Percentiles rank a stretch among this genome's conserved stretches.
Evolutionary conservation across 2,888 invertebrate species (phyloP).

Genomic region (Leptarthrus brevirostris): DNA sequence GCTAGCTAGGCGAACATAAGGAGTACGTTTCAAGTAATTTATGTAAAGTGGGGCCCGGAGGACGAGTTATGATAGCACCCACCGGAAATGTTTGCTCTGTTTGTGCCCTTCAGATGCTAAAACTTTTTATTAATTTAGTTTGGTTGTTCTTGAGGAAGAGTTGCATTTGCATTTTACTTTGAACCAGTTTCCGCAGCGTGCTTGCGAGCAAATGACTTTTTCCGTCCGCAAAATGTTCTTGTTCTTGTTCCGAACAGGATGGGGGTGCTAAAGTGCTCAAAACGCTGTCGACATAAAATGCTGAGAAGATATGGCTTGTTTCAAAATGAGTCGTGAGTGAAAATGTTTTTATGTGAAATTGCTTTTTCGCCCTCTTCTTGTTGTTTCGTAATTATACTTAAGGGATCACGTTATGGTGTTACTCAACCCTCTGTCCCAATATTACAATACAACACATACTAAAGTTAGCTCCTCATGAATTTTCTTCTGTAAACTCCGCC

Average conservation of each 20-base stretch:
- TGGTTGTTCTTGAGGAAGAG: constrained; percentile 25
- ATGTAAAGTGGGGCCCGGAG: constrained; percentile 16
- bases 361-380: constrained; percentile 32
- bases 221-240: background rate
- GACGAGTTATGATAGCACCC: background rate
- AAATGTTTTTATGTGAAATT: constrained; percentile 46
- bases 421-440: background rate
- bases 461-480: constrained; percentile 1
- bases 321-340: constrained; percentile 37
- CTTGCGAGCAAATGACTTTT: background rate
- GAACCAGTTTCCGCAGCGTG: constrained; percentile 24
- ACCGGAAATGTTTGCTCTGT: background rate
- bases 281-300: constrained; percentile 34
- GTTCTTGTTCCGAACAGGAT: background rate
- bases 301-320: constrained; percentile 15
- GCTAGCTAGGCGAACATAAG: background rate
- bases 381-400: constrained; percentile 45
- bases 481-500: background rate
- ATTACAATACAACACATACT: background rate
- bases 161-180: constrained; percentile 44
- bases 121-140: constrained; percentile 43
- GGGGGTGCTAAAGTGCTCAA: constrained; percentile 18
- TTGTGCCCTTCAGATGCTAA: background rate
- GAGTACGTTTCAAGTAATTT: constrained; percentile 36
- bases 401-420: constrained; percentile 32